Percentiles rank a stretch among this genome's conserved stretches.
Conservation (phyloP, 2,113 vertebrate species). For the Bothrops jararaca region DNA sequence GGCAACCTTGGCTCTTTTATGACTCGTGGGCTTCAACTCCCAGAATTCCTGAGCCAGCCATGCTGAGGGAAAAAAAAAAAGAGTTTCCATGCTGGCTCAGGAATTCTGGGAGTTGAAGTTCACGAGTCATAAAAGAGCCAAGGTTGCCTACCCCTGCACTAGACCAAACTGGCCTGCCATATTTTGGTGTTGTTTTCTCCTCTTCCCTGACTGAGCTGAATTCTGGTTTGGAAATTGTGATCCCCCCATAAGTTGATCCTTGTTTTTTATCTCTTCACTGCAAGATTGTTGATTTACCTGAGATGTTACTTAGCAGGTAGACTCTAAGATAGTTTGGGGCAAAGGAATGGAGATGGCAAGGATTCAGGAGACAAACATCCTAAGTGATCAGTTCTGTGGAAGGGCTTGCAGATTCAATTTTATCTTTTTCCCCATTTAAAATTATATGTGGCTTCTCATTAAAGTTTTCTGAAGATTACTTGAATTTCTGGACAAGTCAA, state of each 20-base stretch:
- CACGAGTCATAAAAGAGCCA: too few relatives aligned
- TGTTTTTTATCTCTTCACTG: neutral
- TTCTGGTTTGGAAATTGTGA: neutral
- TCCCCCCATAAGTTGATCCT: neutral
- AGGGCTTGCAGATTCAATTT: neutral
- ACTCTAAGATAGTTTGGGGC: neutral
- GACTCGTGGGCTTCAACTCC: too few relatives aligned
- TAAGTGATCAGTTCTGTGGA: neutral
- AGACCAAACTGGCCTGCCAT: neutral
- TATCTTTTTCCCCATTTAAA: neutral
- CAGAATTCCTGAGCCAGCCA: too few relatives aligned
- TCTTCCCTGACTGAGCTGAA: neutral
- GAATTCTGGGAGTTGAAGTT: too few relatives aligned
- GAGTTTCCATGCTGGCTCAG: too few relatives aligned
- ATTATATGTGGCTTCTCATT: neutral
- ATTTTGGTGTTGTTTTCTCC: neutral
- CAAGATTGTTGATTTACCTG: neutral
- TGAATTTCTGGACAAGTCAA: neutral
- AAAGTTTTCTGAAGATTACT: neutral
- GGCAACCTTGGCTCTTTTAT: too few relatives aligned
- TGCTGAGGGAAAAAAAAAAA: too few relatives aligned
- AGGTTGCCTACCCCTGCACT: neutral
- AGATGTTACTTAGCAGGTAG: neutral
- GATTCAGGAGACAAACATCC: neutral
- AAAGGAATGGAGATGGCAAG: neutral